Evolutionary conservation across 2,113 vertebrate genomes (phyloP).

Genomic region (Neogobius melanostomus): DNA sequence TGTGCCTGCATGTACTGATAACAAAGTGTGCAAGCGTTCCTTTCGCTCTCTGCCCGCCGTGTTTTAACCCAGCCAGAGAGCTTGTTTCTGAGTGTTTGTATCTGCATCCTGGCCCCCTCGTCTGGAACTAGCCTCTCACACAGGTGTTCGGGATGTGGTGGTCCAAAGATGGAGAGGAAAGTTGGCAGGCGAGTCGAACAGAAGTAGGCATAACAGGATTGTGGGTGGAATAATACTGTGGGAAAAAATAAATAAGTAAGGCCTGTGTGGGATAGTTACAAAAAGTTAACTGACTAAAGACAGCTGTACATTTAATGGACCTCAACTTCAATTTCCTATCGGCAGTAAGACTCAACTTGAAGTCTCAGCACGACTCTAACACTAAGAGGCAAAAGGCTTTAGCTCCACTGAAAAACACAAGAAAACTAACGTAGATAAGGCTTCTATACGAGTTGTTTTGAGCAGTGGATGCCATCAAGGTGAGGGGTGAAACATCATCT

Average conservation of each 20-base stretch:
- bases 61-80: conserved; percentile 15
- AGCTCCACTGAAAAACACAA: background rate
- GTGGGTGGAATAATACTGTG: conserved; percentile 24
- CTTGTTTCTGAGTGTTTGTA: conserved; percentile 37
- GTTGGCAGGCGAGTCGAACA: conserved; percentile 51
- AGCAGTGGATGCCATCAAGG: no score
- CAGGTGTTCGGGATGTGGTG: conserved; percentile 64
- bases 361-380: conserved; percentile 1
- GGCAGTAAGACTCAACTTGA: background rate
- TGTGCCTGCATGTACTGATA: conserved; percentile 27
- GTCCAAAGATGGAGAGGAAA: conserved; percentile 46
- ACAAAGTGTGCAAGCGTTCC: conserved; percentile 9
- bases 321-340: background rate
- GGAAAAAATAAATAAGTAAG: conserved; percentile 4
- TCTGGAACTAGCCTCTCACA: conserved; percentile 51
- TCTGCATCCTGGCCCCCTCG: conserved; percentile 42
- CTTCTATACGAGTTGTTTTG: no score
- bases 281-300: conserved; percentile 19
- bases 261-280: conserved; percentile 8
- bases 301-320: conserved; percentile 7
- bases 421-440: background rate
- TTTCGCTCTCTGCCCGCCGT: conserved; percentile 22
- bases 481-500: no score
- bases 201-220: conserved; percentile 27
- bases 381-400: background rate